phyloP scores from a whole-genome alignment of 2,113 vertebrate species.

The Platysternon megacephalum region DNA sequence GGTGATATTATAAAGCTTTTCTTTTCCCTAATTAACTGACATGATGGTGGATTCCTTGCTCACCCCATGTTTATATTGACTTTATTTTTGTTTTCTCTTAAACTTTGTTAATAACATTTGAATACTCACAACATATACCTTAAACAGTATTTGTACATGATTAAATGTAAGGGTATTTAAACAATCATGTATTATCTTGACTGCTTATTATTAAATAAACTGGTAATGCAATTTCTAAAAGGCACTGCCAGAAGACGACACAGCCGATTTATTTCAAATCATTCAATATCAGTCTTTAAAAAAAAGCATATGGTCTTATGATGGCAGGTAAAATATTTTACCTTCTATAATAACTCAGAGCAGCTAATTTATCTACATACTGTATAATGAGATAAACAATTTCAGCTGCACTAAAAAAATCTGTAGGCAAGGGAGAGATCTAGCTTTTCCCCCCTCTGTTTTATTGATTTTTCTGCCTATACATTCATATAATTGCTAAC shows the following conservation, averaged over 20 bases:
- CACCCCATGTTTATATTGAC: not conserved
- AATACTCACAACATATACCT: constrained; percentile 17
- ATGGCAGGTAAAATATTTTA: constrained; percentile 78
- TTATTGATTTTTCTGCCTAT: constrained; percentile 43
- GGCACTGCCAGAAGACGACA: constrained; percentile 57
- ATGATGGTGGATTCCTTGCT: not conserved
- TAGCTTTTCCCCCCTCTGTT: not conserved
- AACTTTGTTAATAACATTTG: constrained; percentile 10
- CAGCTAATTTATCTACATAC: constrained; percentile 72
- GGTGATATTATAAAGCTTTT: not conserved
- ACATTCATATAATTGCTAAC: constrained; percentile 49
- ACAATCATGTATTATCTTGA: constrained; percentile 38
- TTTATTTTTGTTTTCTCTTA: not conserved
- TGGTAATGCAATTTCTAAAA: constrained; percentile 52
- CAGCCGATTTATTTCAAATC: constrained; percentile 62
- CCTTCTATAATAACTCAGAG: constrained; percentile 72
- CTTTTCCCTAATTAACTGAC: not conserved
- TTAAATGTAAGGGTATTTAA: not conserved
- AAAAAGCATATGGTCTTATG: constrained; percentile 73
- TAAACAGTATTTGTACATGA: constrained; percentile 38
- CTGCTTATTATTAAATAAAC: constrained; percentile 24
- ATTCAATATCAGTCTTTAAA: constrained; percentile 70
- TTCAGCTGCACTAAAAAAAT: constrained; percentile 65
- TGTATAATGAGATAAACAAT: constrained; percentile 69
- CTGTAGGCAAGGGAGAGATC: constrained; percentile 40